phyloP scores from a whole-genome alignment of 2,888 invertebrate species.

The Dione juno region DNA sequence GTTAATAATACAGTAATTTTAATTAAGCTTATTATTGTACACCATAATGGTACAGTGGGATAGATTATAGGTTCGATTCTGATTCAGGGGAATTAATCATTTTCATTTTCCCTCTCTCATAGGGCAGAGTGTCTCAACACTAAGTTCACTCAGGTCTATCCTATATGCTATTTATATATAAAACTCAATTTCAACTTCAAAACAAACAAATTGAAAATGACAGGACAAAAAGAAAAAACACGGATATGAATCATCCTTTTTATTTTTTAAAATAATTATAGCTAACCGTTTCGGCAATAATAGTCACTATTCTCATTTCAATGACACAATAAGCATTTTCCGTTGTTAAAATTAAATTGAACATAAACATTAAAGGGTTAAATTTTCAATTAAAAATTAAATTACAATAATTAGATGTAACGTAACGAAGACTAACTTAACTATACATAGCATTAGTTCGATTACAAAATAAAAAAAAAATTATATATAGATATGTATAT shows the following conservation, averaged over 20 bases:
- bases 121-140: no score
- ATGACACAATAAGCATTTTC: slow-evolving; percentile 83
- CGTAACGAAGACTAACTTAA: slow-evolving; percentile 77
- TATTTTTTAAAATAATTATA: slow-evolving; percentile 85
- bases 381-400: slow-evolving; percentile 71
- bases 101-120: neutral
- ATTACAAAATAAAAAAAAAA: slow-evolving; percentile 69
- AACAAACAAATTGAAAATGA: no score
- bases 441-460: slow-evolving; percentile 73
- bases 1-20: no score
- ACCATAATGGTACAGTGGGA: no score
- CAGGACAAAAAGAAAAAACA: slow-evolving; percentile 57
- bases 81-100: neutral
- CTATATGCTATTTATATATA: no score
- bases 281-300: slow-evolving; percentile 84
- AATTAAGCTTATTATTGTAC: no score
- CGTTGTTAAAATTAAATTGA: slow-evolving; percentile 74
- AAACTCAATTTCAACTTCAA: no score
- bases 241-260: slow-evolving; percentile 79
- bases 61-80: no score
- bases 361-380: slow-evolving; percentile 71
- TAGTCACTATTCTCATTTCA: slow-evolving; percentile 78
- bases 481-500: neutral
- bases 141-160: no score
- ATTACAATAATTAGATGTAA: slow-evolving; percentile 64